Conservation (phyloP, 1,140 invertebrate species). For the Drosophila eugracilis region DNA sequence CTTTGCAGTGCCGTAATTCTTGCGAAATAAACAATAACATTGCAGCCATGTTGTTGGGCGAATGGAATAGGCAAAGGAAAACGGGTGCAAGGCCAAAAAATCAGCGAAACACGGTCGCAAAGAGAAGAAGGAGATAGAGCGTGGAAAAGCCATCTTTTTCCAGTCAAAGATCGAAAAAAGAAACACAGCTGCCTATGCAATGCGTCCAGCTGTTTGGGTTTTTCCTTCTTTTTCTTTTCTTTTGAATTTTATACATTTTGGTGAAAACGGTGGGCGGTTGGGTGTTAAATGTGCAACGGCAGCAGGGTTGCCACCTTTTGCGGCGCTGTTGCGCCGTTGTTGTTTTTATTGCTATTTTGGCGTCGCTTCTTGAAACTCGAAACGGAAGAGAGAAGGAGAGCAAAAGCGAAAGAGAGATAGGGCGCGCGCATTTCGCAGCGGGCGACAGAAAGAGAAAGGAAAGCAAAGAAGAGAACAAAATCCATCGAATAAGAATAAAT, state of each 20-base stretch:
- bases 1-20: slow-evolving; percentile 9
- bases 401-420: not conserved
- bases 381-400: slow-evolving; percentile 24
- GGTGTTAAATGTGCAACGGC: slow-evolving; percentile 15
- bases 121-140: not conserved
- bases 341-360: slow-evolving; percentile 42
- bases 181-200: slow-evolving; percentile 31
- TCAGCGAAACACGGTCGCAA: slow-evolving; percentile 2
- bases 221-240: slow-evolving; percentile 1
- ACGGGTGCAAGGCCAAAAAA: slow-evolving; percentile 11
- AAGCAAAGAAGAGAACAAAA: slow-evolving; percentile 23
- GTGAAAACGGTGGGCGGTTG: not conserved
- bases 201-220: slow-evolving; percentile 23
- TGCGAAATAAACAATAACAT: slow-evolving; percentile 10
- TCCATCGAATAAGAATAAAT: slow-evolving; percentile 10
- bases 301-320: slow-evolving; percentile 44
- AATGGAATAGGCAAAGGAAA: not conserved
- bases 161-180: not conserved
- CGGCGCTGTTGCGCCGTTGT: slow-evolving; percentile 33
- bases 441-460: slow-evolving; percentile 12
- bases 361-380: slow-evolving; percentile 41
- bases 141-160: not conserved
- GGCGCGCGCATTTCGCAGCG: slow-evolving; percentile 32
- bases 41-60: not conserved
- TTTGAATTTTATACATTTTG: not conserved